Evolutionary conservation across 1,140 invertebrate genomes (phyloP), one percentile per base, ranked within the genome.

Genomic region (Zaprionus nigranus): DNA sequence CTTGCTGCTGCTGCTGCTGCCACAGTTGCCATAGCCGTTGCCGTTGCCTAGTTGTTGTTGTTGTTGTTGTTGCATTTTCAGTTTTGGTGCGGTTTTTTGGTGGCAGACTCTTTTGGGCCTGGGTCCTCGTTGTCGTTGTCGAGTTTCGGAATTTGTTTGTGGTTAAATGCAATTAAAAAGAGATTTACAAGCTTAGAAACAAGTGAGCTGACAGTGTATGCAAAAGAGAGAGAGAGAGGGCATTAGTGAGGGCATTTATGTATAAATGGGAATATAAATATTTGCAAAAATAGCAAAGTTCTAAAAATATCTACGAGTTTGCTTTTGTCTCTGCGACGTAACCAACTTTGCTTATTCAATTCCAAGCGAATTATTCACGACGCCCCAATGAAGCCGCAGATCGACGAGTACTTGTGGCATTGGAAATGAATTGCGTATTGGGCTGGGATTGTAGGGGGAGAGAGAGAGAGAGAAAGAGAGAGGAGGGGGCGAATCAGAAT

Each of bases 101-200:
- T 57, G 56, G 54, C 61, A 3, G 56, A 34, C 22, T 65, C 20
- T 54, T 46, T 62, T 66, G 76, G 60, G 58, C 56, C 59, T 62
- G 15, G 13, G 38, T n/a, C 15, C 43, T 54, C 54, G 53, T 57
- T 43, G 53, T 63, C 60, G 63, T 70, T 81, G 79, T 76, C 70
- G 71, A 76, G 65, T 75, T 83, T 74, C 54, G 74, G 64, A 86
- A 86, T 85, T 88, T 88, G 83, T 88, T 87, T 87, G 83, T 64
- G 83, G 83, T 78, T 80, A 88, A 87, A 87, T 83, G 83, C 83
- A 87, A 87, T 87, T 87, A 87, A 83, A 87, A 87, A 88, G 84
- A 87, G 83, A 87, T 87, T 87, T 87, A 83, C 84, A 80, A 88
- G 84, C 70, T 70, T 65, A 61, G 49, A 46, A 60, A 20, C n/a